Evolutionary conservation across 2,888 invertebrate genomes (phyloP).

Genomic region (Macrophya annulata): DNA sequence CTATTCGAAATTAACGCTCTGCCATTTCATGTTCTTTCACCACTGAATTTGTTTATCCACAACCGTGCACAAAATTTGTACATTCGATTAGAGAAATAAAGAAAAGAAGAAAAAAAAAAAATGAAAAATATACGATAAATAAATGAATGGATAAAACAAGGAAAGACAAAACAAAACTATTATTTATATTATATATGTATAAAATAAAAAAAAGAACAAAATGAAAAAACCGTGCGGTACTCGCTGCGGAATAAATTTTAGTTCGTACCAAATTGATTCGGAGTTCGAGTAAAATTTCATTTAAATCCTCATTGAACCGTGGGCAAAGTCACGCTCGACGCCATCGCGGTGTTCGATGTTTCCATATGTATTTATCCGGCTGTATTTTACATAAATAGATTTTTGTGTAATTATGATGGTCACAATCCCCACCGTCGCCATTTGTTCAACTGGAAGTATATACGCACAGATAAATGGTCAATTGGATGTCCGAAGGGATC

Average conservation of each 20-base stretch:
- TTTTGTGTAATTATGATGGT: constrained; percentile 17
- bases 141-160: background rate
- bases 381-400: constrained; percentile 45
- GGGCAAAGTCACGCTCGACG: constrained; percentile 35
- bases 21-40: background rate
- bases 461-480: background rate
- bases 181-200: background rate
- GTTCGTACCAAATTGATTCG: constrained; percentile 31
- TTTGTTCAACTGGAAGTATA: background rate
- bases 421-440: constrained; percentile 18
- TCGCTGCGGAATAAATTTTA: constrained; percentile 2
- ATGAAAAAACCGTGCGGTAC: background rate
- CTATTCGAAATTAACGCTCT: background rate
- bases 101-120: background rate
- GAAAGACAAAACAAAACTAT: background rate
- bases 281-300: constrained; percentile 30
- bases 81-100: background rate
- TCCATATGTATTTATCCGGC: background rate
- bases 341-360: constrained; percentile 22
- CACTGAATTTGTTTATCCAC: background rate
- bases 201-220: background rate
- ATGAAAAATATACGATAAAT: background rate
- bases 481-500: constrained; percentile 34
- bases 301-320: constrained; percentile 37
- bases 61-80: background rate